Evolutionary conservation across 2,113 vertebrate species (phyloP), one percentile per base, ranked within the genome.

Genomic region (Beaufortia kweichowensis): DNA sequence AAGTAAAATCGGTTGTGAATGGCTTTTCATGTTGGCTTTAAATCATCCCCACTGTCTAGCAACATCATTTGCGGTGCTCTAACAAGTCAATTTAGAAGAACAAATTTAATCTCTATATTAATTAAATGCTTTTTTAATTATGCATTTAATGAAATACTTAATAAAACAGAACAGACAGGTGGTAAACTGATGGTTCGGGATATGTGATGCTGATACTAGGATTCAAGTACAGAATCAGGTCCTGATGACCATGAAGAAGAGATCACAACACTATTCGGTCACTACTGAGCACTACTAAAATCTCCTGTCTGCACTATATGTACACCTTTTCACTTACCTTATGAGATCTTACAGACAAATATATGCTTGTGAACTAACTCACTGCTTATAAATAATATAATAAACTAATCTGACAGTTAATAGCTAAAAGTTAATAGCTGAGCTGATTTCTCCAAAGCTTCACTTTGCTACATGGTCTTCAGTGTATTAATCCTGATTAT

Each of bases 271-370:
- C n/a, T n/a, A n/a, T n/a, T n/a, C n/a, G n/a, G n/a, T n/a, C n/a
- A n/a, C n/a, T n/a, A n/a, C n/a, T n/a, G n/a, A n/a, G n/a, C n/a
- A n/a, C n/a, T n/a, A 17, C 62, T 64, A 41, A 23, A 41, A n/a
- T n/a, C 62, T 29, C 23, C 9, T n/a, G n/a, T 9, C 12, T 60
- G n/a, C 41, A 6, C 57, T 71, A 33, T 71, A 75, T 67, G 57
- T 43, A 50, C 50, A 53, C 10, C 19, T 14, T 31, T 61, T n/a
- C 75, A 82, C 80, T 84, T 84, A 84, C 82, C 84, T 82, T 79
- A 5, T 9, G 24, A 46, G 48, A 39, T 15, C 56, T 63, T 29
- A 46, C 33, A 81, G 43, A 43, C 41, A 81, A 56, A 53, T 33
- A 66, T 12, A 21, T 14, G 23, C 21, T 46, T 10, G 39, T 63